Percentiles rank a stretch among this genome's conserved stretches.
phyloP scores from a whole-genome alignment of 2,888 invertebrate genomes.

The Anthophora plumipes region DNA sequence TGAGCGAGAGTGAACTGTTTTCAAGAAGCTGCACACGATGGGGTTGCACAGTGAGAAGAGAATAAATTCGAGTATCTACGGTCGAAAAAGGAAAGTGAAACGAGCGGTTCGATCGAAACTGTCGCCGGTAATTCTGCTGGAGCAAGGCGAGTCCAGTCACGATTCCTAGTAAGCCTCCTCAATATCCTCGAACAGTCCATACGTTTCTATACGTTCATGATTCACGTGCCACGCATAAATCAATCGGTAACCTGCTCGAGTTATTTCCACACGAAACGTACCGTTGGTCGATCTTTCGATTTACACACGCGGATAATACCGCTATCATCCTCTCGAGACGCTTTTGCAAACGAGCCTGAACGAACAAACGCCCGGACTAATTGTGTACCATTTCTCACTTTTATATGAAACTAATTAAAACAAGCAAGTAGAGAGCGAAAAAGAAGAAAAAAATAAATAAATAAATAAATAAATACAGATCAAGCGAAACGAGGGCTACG shows the following conservation, averaged over 20 bases:
- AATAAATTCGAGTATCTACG: not conserved
- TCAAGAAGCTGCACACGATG: not conserved
- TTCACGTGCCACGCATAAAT: slow-evolving; percentile 33
- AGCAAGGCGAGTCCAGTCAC: slow-evolving; percentile 10
- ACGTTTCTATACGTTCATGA: slow-evolving; percentile 23
- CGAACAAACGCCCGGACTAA: slow-evolving; percentile 70
- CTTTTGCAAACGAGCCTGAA: slow-evolving; percentile 54
- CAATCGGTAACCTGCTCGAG: slow-evolving; percentile 25
- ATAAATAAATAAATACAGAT: slow-evolving; percentile 26
- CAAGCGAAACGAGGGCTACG: slow-evolving; percentile 25
- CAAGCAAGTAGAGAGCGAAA: slow-evolving; percentile 1
- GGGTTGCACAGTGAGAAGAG: not conserved
- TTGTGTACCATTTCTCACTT: slow-evolving; percentile 79
- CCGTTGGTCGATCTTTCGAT: not conserved
- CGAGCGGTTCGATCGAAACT: slow-evolving; percentile 20
- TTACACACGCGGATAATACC: slow-evolving; percentile 7
- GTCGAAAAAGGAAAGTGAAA: slow-evolving; percentile 41
- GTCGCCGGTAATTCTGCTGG: slow-evolving; percentile 32
- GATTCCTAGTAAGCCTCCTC: slow-evolving; percentile 27
- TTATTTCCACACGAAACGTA: slow-evolving; percentile 3
- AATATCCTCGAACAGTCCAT: slow-evolving; percentile 30
- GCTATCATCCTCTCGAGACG: slow-evolving; percentile 36
- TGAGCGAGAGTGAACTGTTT: not conserved
- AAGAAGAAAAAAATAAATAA: no score
- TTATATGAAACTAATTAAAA: slow-evolving; percentile 73